Conservation (phyloP, 2,888 invertebrate species). For the Horisme vitalbata region DNA sequence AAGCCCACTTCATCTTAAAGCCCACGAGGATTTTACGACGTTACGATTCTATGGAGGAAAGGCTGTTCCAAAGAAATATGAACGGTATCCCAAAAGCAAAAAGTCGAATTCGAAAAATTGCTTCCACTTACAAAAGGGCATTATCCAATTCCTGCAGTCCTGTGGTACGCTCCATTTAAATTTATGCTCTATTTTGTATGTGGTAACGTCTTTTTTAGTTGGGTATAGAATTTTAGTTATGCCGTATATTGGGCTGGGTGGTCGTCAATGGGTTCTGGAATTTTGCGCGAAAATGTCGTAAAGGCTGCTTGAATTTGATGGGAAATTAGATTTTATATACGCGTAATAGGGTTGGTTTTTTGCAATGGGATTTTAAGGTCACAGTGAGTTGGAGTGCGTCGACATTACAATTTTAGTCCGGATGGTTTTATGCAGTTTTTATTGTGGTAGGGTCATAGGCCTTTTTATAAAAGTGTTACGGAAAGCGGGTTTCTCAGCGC, state of each 20-base stretch:
- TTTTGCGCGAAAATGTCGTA: constrained; percentile 53
- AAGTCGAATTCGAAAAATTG: constrained; percentile 58
- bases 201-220: constrained; percentile 39
- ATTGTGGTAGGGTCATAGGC: constrained; percentile 78
- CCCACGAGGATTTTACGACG: constrained; percentile 27
- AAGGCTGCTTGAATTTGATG: constrained; percentile 24
- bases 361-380: constrained; percentile 51
- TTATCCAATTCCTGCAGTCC: constrained; percentile 60
- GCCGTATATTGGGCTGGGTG: constrained; percentile 41
- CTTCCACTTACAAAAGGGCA: constrained; percentile 53
- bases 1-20: constrained; percentile 18
- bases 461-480: constrained; percentile 34
- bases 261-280: constrained; percentile 62
- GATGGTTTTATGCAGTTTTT: constrained; percentile 78
- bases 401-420: constrained; percentile 78
- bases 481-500: constrained; percentile 7
- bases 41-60: constrained; percentile 14
- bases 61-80: constrained; percentile 46
- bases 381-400: constrained; percentile 62
- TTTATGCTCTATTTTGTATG: constrained; percentile 39
- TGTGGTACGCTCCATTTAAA: constrained; percentile 43
- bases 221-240: constrained; percentile 36
- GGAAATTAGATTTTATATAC: constrained; percentile 35
- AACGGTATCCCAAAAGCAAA: constrained; percentile 54
- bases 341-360: constrained; percentile 39